These are phyloP conservation scores for Glandiceps talaboti DNA, from an alignment of 53 echinoderm and acorn worm species.

Conservation along the genomic window DNA sequence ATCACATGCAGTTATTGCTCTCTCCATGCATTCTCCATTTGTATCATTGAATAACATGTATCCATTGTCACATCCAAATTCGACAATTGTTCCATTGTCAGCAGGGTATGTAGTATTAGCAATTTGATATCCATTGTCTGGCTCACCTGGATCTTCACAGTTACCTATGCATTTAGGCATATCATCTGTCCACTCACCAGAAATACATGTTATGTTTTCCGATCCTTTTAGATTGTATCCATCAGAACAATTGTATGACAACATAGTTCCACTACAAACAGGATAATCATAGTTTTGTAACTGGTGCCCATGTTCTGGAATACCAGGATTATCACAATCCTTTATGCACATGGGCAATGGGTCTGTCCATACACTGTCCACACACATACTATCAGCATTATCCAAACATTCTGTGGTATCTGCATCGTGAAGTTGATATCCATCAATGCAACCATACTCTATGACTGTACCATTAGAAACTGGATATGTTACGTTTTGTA, in stretches of 20 bases:
- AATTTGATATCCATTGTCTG: not conserved
- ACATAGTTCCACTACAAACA: not conserved
- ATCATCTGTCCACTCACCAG: not conserved
- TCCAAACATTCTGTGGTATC: not conserved
- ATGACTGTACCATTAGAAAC: not conserved
- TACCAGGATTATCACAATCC: not conserved
- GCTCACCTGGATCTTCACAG: not conserved
- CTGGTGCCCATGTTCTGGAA: not conserved
- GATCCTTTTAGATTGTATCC: not conserved
- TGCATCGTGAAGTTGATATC: not conserved
- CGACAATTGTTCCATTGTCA: not conserved
- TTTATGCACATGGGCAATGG: not conserved
- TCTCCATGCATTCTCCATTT: not conserved
- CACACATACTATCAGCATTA: not conserved
- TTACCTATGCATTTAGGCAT: not conserved
- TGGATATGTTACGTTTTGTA: slow-evolving; percentile 10
- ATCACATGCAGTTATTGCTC: not conserved
- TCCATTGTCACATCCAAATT: not conserved
- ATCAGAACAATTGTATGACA: not conserved
- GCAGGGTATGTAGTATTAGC: not conserved
- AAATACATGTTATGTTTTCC: not conserved
- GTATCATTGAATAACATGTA: not conserved
- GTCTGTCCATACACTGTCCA: not conserved
- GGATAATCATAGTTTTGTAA: not conserved
- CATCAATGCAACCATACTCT: not conserved